Evolutionary conservation across 1,140 invertebrate genomes (phyloP).

Genomic region (Lepidurus couesii): DNA sequence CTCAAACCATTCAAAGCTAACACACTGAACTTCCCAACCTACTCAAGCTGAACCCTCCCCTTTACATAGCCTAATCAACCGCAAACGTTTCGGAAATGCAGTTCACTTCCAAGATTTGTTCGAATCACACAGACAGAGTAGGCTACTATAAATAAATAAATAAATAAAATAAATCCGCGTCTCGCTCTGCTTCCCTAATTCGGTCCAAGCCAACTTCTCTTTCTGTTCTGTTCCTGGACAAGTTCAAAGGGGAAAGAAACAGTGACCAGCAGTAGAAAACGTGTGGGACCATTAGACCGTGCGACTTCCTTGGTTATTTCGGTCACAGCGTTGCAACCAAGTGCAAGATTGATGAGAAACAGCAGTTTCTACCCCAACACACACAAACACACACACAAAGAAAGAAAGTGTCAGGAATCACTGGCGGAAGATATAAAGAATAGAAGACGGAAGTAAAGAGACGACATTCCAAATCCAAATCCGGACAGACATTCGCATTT

Average conservation of each 20-base stretch:
- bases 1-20: too few species aligned
- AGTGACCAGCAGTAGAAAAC: background rate
- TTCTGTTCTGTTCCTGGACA: background rate
- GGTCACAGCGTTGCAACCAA: conserved; percentile 5
- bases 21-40: too few species aligned
- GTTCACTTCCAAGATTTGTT: too few species aligned
- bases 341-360: conserved; percentile 19
- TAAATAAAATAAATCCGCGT: background rate
- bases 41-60: too few species aligned
- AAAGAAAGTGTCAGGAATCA: background rate
- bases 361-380: conserved; percentile 11
- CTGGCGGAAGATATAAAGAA: background rate
- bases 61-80: too few species aligned
- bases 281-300: conserved; percentile 12
- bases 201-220: background rate
- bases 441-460: background rate
- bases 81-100: too few species aligned
- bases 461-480: background rate
- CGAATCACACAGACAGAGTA: too few species aligned
- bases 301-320: conserved; percentile 15
- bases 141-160: too few species aligned
- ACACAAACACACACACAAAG: background rate
- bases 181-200: conserved; percentile 2
- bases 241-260: background rate
- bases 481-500: background rate